phyloP scores from a whole-genome alignment of 2,113 vertebrate genomes.

The Cyphomyrus discorhynchus region DNA sequence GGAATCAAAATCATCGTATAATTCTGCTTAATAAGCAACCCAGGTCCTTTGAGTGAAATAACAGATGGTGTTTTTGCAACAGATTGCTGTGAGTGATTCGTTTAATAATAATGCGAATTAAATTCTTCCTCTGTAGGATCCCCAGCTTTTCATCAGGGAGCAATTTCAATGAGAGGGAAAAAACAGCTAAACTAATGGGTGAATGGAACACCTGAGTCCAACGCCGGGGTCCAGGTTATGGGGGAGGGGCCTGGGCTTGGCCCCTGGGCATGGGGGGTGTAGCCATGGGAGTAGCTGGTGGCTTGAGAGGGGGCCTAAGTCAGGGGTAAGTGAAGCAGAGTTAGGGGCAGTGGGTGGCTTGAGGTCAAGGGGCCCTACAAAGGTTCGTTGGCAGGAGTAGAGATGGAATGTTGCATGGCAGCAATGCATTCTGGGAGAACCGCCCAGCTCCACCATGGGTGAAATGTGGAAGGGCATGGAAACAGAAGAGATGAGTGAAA shows the following conservation, averaged over 20 bases:
- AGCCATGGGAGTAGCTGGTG: neutral
- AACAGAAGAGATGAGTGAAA: neutral
- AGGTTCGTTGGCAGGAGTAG: neutral
- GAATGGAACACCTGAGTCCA: slow-evolving; percentile 46
- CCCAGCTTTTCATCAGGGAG: slow-evolving; percentile 42
- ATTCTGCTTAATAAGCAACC: slow-evolving; percentile 54
- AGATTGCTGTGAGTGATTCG: slow-evolving; percentile 52
- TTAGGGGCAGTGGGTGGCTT: neutral
- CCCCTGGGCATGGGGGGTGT: neutral
- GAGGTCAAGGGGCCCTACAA: neutral
- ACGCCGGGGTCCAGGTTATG: neutral
- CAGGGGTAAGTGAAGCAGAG: neutral
- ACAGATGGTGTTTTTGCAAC: slow-evolving; percentile 56
- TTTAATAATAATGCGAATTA: slow-evolving; percentile 56
- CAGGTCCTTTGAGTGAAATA: slow-evolving; percentile 47
- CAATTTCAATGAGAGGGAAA: slow-evolving; percentile 41
- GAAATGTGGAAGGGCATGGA: neutral
- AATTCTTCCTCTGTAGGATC: slow-evolving; percentile 46
- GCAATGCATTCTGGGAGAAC: neutral
- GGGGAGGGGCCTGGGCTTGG: neutral
- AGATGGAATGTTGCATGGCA: neutral
- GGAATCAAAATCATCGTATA: slow-evolving; percentile 50
- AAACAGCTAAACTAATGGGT: slow-evolving; percentile 45
- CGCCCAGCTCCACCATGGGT: neutral
- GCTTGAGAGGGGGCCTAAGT: neutral